Percentiles rank a stretch among this genome's conserved stretches.
phyloP scores from a whole-genome alignment of 2,797 vertebrate genomes.

The Enteromius viviparus region DNA sequence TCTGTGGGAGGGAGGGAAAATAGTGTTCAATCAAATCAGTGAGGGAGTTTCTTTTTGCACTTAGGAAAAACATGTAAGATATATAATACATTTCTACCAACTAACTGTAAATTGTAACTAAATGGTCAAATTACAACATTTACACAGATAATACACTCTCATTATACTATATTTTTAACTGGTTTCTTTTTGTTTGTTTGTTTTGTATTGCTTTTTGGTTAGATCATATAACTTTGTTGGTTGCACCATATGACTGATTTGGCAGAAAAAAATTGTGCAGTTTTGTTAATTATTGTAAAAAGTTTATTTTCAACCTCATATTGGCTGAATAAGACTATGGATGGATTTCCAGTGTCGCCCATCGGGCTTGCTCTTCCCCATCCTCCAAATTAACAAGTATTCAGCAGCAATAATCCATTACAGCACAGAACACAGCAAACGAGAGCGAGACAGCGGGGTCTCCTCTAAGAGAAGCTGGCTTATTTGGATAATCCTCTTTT shows the following conservation, averaged over 20 bases:
- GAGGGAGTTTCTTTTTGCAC: background rate
- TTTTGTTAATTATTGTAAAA: background rate
- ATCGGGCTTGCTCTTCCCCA: slow-evolving; percentile 56
- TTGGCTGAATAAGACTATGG: slow-evolving; percentile 5
- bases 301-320: background rate
- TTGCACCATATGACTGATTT: background rate
- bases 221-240: slow-evolving; percentile 3
- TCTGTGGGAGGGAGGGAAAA: slow-evolving; percentile 71
- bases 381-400: slow-evolving; percentile 69
- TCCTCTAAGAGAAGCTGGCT: slow-evolving; percentile 55
- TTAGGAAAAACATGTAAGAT: background rate
- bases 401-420: slow-evolving; percentile 48
- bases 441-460: slow-evolving; percentile 16
- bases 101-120: background rate
- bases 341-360: slow-evolving; percentile 44
- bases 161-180: background rate
- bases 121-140: background rate
- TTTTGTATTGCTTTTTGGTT: background rate
- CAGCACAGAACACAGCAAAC: background rate
- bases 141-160: background rate
- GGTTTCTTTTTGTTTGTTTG: background rate
- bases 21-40: background rate
- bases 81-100: background rate
- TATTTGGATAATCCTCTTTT: slow-evolving; percentile 77
- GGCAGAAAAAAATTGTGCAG: background rate